phyloP scores from a whole-genome alignment of 2,797 vertebrate species.

The Melanotaenia nigrans region DNA sequence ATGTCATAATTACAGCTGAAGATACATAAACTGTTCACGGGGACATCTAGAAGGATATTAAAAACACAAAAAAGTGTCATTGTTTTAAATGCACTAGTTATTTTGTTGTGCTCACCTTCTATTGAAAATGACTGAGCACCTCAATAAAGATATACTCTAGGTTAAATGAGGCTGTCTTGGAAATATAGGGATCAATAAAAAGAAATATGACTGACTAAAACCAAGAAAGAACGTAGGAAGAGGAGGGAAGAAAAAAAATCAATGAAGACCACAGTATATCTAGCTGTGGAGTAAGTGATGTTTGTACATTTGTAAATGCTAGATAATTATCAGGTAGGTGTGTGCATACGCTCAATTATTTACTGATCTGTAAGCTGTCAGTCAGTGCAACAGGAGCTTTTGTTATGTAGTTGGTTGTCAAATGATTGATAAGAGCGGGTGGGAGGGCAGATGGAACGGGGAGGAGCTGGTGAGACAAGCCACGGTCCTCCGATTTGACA shows the following conservation, averaged over 20 bases:
- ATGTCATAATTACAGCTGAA: not conserved
- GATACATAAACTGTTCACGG: too few relatives aligned
- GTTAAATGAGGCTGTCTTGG: conserved; percentile 8
- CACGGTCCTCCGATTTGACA: conserved; percentile 26
- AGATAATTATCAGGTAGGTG: conserved; percentile 37
- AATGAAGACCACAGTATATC: conserved; percentile 33
- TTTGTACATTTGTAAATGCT: conserved; percentile 22
- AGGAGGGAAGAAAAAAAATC: conserved; percentile 19
- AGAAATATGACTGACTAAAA: conserved; percentile 7
- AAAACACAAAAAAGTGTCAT: too few relatives aligned
- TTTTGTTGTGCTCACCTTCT: not conserved
- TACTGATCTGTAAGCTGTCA: conserved; percentile 37
- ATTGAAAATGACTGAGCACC: not conserved
- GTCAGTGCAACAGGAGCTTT: conserved; percentile 72
- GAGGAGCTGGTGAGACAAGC: conserved; percentile 19
- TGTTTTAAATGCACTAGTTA: not conserved
- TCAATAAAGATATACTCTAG: not conserved
- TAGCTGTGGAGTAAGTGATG: conserved; percentile 33
- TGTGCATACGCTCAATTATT: conserved; percentile 19
- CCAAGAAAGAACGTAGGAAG: conserved; percentile 9
- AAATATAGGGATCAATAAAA: conserved; percentile 33
- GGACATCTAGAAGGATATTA: too few relatives aligned
- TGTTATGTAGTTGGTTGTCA: conserved; percentile 19
- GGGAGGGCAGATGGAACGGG: conserved; percentile 5
- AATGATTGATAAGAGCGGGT: conserved; percentile 12